These are phyloP conservation scores for Boulengeromyrus knoepffleri DNA, from an alignment of 2,113 vertebrate genomes.

Conservation along the genomic window DNA sequence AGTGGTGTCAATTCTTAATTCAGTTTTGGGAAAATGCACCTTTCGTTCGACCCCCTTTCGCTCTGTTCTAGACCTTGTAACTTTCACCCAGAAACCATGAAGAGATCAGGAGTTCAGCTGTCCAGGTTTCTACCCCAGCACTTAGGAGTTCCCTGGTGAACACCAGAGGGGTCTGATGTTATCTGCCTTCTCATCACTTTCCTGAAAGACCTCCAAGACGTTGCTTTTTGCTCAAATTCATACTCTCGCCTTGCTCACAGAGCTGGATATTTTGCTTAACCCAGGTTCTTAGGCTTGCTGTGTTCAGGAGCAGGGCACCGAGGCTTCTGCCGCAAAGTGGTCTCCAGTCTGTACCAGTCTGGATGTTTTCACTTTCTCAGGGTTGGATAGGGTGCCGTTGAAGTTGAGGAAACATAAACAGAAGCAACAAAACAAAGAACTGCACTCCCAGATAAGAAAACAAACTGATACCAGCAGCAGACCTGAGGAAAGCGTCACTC, in stretches of 20 bases:
- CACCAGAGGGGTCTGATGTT: background rate
- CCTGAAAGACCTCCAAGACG: background rate
- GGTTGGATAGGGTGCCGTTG: background rate
- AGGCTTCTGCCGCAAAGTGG: background rate
- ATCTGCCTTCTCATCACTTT: background rate
- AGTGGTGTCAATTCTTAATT: background rate
- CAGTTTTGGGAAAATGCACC: background rate
- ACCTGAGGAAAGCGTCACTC: background rate
- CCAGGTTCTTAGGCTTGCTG: background rate
- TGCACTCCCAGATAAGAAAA: background rate
- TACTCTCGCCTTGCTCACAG: background rate
- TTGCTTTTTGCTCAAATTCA: background rate
- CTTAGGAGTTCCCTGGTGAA: background rate
- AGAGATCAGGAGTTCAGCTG: background rate
- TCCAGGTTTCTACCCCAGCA: background rate
- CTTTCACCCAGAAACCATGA: background rate
- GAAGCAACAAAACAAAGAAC: background rate
- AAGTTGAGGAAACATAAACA: background rate
- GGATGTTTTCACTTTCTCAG: background rate
- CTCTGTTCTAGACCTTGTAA: background rate
- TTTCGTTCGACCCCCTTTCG: background rate
- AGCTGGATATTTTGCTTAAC: background rate
- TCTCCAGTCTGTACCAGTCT: background rate
- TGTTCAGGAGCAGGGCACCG: background rate
- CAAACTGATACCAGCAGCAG: background rate